Evolutionary conservation across 2,888 invertebrate species (phyloP).

Genomic region (Nebria brevicollis): DNA sequence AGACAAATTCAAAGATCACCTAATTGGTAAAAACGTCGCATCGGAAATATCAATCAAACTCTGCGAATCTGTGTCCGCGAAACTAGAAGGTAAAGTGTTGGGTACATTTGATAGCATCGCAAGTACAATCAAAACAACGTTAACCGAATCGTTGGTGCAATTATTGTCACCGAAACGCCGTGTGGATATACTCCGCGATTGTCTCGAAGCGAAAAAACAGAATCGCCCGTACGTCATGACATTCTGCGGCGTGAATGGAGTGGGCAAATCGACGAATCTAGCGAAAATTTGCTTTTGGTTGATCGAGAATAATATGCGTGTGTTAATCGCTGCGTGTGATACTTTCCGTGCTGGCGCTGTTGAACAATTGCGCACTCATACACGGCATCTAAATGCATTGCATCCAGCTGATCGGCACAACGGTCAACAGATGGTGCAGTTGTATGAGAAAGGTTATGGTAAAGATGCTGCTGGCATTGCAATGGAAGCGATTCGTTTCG

Average conservation of each 20-base stretch:
- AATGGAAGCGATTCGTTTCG: slow-evolving; percentile 93
- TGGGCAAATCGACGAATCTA: slow-evolving; percentile 98
- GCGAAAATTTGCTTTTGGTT: slow-evolving; percentile 99
- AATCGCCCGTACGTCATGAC: slow-evolving; percentile 94
- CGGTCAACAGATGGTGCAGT: slow-evolving; percentile 84
- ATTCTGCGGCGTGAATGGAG: slow-evolving; percentile 99
- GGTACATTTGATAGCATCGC: slow-evolving; percentile 97
- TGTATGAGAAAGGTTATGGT: slow-evolving; percentile 99
- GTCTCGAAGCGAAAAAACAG: slow-evolving; percentile 83
- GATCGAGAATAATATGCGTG: slow-evolving; percentile 95
- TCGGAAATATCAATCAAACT: slow-evolving; percentile 93
- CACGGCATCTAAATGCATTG: slow-evolving; percentile 89
- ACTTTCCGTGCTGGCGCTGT: slow-evolving; percentile 99
- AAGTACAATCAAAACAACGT: slow-evolving; percentile 84
- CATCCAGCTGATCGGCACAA: slow-evolving; percentile 82
- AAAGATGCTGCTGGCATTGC: slow-evolving; percentile 99
- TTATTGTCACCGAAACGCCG: slow-evolving; percentile 94
- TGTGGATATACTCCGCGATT: slow-evolving; percentile 96
- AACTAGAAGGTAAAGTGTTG: slow-evolving; percentile 86
- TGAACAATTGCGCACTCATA: slow-evolving; percentile 96
- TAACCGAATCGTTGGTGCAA: slow-evolving; percentile 91
- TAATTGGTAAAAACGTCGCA: slow-evolving; percentile 98
- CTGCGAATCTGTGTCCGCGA: slow-evolving; percentile 90
- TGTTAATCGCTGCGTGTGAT: slow-evolving; percentile 98
- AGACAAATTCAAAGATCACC: slow-evolving; percentile 94